Conservation (phyloP, 2,113 vertebrate species). For the Clarias batrachus region DNA sequence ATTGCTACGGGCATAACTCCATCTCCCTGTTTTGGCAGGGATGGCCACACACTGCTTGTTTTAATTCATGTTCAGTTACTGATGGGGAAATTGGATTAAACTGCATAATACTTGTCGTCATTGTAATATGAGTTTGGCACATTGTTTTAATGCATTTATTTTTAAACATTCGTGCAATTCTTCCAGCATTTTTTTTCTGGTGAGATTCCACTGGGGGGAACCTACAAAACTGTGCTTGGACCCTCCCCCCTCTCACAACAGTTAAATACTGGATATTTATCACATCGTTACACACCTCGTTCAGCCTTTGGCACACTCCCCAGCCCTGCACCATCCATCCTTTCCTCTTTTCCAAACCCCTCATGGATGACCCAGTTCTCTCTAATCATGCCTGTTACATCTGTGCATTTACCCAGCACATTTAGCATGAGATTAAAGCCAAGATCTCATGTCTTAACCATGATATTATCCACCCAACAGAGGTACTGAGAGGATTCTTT, state of each 20-base stretch:
- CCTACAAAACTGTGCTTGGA: neutral
- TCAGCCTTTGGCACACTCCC: neutral
- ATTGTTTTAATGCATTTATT: no score
- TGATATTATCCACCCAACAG: constrained; percentile 42
- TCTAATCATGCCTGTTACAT: constrained; percentile 71
- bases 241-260: neutral
- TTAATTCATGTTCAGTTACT: no score
- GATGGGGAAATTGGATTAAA: no score
- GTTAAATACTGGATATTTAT: neutral
- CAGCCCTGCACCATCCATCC: neutral
- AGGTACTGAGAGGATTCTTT: constrained; percentile 29
- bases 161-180: no score
- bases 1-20: no score
- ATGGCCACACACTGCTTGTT: no score
- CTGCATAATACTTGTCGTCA: no score
- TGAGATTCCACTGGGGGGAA: neutral
- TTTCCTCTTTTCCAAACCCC: constrained; percentile 38
- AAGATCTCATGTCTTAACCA: constrained; percentile 65
- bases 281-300: neutral
- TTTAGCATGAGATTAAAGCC: constrained; percentile 67
- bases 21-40: no score
- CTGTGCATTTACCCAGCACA: constrained; percentile 67
- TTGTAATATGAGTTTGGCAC: no score
- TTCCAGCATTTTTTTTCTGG: no score
- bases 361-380: constrained; percentile 69